Evolutionary conservation across 2,888 invertebrate species (phyloP), one percentile per base, ranked within the genome.

Genomic region (Linnaemya vulpina): DNA sequence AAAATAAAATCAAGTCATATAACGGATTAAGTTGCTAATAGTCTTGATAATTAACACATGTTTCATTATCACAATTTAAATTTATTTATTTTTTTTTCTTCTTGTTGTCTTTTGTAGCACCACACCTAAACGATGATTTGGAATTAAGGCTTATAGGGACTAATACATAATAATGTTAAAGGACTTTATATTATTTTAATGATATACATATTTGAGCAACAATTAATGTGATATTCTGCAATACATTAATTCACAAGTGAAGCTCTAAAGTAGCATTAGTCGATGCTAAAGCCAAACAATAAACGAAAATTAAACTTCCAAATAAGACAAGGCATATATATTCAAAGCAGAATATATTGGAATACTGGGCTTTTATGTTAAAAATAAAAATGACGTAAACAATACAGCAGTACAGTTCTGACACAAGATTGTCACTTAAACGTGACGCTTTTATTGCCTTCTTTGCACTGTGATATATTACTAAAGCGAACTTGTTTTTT

Each of bases 31-130:
- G 43, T 75, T 84, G 71, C 79, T 80, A 84, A 84, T 71, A 70
- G 43, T 22, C 10, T 62, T 60, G 46, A 71, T 80, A 84, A 84
- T 84, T 84, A 80, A 70, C 70, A 75, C 70, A 60, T 75, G 84
- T 84, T 79, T 30, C 67, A 84, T 71, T 74, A 70, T 70, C 60
- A 38, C 58, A 8, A 60, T 20, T 67, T 67, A 58, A 3, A 58
- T 17, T 65, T 71, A 22, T 15, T 13, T 71, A 11, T 20, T 51
- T 49, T 55, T 53, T 22, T 40, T 40, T 40, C 11, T 83, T 13
- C 58, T 30, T n/a, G n/a, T n/a, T n/a, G n/a, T n/a, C n/a, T n/a
- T 51, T 68, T 38, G 25, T 20, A 11, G 25, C 58, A 40, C 13
- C 13, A 55, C n/a, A 62, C 49, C 9, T 22, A 9, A 25, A 38